Base-by-base conservation (phyloP, 2,888 invertebrate genomes). In the Heteropelma amictum region DNA sequence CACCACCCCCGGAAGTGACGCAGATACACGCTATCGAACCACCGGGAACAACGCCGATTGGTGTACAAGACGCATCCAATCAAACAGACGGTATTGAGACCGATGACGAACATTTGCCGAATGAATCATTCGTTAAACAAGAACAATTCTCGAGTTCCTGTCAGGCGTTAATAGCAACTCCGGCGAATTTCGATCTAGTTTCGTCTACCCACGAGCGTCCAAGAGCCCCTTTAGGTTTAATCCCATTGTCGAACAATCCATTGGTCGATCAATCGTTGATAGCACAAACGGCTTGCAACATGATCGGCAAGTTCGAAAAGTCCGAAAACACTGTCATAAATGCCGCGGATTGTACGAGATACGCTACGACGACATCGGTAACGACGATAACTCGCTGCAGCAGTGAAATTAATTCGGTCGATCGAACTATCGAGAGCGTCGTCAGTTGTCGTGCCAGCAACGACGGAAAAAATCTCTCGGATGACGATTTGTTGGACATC, bases 21-120 rank as follows among this genome's bases (percentile, higher is more conserved):
- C 90, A 91, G 42, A 26, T 85, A 65, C 84, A 87, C 72, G 79
- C 86, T 53, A 84, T 88, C 80, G 85, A 86, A 49, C 78, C 79
- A 19, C 90, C 91, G 12, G 91, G 92, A 70, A 91, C 91, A 72
- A 90, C 90, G 1, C 90, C 92, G 40, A 81, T 84, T 0, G 92
- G 93, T 74, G 95, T 94, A n/a, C 95, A 93, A 86, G 95, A 96
- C 83, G 95, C 95, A 0, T 95, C 95, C 60, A 96, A 95, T 85
- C 96, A 96, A 89, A 96, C 96, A 0, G 95, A 96, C 83, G 93
- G 94, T 17, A 93, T 94, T 0, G 87, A 87, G 45, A 71, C 77
- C 3, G 87, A 86, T 3, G 86, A 86, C 7, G 85, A 85, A n/a
- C 74, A 78, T 35, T 28, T 81, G 14, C 76, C 81, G 6, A 64